Evolutionary conservation across 2,797 vertebrate genomes (phyloP).

Genomic region (Botia kubotai): DNA sequence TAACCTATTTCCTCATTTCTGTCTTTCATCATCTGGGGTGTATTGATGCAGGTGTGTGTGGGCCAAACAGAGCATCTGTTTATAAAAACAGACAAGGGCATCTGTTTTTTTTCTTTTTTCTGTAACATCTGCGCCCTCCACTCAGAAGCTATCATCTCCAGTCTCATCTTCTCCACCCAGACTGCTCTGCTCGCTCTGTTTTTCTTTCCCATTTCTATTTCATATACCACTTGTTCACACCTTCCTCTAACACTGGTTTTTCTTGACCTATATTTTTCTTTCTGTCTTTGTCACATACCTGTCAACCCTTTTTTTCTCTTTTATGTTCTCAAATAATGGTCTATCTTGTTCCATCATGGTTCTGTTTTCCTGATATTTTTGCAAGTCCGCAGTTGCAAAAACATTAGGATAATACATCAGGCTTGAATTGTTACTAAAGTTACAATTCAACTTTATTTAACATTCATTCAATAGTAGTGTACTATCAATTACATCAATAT

Average conservation of each 20-base stretch:
- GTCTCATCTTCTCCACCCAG: background rate
- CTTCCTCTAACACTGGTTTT: background rate
- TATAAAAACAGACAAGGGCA: conserved; percentile 6
- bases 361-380: background rate
- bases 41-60: conserved; percentile 36
- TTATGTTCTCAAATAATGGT: background rate
- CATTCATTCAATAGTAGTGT: no score
- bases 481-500: no score
- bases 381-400: no score
- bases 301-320: background rate
- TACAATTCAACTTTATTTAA: no score
- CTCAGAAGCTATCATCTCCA: conserved; percentile 2
- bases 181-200: background rate
- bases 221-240: conserved; percentile 12
- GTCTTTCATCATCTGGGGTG: conserved; percentile 21
- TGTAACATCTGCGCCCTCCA: conserved; percentile 29
- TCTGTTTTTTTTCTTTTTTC: background rate
- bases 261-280: background rate
- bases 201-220: background rate
- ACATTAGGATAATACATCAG: no score
- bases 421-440: no score
- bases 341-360: background rate
- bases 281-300: background rate
- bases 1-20: conserved; percentile 16
- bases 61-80: conserved; percentile 19